These are phyloP conservation scores for Drosophila grimshawi DNA, from an alignment of 1,140 invertebrate genomes.

Conservation along the genomic window DNA sequence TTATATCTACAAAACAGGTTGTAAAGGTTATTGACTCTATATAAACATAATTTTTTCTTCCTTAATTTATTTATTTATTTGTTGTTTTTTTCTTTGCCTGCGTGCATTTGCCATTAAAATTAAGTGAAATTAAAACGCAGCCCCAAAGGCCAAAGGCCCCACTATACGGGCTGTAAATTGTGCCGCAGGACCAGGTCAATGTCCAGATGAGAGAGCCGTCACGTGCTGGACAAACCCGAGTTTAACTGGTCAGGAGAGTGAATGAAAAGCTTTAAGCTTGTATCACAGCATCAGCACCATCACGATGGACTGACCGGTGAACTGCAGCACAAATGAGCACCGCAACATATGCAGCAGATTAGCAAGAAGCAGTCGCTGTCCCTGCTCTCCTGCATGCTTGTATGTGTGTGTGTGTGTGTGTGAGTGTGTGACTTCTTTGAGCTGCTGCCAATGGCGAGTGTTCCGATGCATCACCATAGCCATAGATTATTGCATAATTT, in stretches of 20 bases:
- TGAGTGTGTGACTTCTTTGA: constrained; percentile 55
- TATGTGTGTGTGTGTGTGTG: constrained; percentile 2
- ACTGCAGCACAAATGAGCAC: constrained; percentile 29
- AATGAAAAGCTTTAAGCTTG: constrained; percentile 61
- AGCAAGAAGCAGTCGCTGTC: constrained; percentile 40
- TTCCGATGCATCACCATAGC: constrained; percentile 61
- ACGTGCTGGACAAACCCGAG: constrained; percentile 34
- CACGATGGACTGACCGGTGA: background rate
- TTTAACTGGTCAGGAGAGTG: constrained; percentile 47
- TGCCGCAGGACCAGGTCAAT: constrained; percentile 30
- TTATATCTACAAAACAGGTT: too few relatives aligned
- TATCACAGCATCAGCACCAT: constrained; percentile 51
- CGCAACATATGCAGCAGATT: constrained; percentile 75
- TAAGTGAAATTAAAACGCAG: constrained; percentile 37
- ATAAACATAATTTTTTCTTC: constrained; percentile 31
- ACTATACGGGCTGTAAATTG: constrained; percentile 3
- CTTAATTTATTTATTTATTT: constrained; percentile 20
- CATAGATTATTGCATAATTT: constrained; percentile 82
- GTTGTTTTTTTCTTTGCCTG: background rate
- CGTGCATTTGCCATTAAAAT: constrained; percentile 36
- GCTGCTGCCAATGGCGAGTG: constrained; percentile 69
- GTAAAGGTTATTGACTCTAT: background rate
- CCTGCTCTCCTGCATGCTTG: constrained; percentile 7
- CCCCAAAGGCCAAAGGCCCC: constrained; percentile 18
- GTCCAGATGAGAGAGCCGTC: constrained; percentile 39